Evolutionary conservation across 1,140 invertebrate species (phyloP).

Genomic region (Venturia canescens): DNA sequence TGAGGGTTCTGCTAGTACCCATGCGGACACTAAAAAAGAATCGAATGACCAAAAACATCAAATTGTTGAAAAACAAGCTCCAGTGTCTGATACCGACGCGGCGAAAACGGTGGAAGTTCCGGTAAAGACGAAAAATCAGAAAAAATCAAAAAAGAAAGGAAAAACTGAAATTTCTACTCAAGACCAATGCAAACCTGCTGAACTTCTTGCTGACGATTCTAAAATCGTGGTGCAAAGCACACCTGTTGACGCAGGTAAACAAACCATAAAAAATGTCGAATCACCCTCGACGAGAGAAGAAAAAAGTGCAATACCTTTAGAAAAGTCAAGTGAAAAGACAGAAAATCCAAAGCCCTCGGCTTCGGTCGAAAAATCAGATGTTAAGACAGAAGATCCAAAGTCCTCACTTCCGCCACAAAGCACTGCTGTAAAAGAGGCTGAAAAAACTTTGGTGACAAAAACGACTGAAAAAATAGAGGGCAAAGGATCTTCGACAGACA

Average conservation of each 20-base stretch:
- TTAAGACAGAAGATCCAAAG: no score
- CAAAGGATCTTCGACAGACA: conserved; percentile 36
- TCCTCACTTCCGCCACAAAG: no score
- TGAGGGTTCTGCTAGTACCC: neutral
- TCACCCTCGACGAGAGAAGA: conserved; percentile 18
- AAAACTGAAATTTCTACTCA: conserved; percentile 33
- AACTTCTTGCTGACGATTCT: neutral
- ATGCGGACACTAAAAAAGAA: neutral
- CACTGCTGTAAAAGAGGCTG: neutral
- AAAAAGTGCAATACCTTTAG: no score
- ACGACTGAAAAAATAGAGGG: neutral
- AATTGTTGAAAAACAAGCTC: neutral
- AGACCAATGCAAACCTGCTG: neutral
- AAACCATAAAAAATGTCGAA: neutral
- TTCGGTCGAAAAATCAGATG: no score
- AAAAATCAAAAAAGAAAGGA: conserved; percentile 18
- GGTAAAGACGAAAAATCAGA: conserved; percentile 29
- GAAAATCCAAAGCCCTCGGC: no score
- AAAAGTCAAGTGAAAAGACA: no score
- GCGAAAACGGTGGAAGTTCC: neutral
- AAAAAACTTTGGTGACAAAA: neutral
- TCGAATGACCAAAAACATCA: neutral
- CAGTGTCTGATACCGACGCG: neutral
- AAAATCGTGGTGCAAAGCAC: neutral
- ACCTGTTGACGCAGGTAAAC: neutral